Base-by-base conservation (phyloP, 2,113 vertebrate genomes). In the Hydrolagus affinis region DNA sequence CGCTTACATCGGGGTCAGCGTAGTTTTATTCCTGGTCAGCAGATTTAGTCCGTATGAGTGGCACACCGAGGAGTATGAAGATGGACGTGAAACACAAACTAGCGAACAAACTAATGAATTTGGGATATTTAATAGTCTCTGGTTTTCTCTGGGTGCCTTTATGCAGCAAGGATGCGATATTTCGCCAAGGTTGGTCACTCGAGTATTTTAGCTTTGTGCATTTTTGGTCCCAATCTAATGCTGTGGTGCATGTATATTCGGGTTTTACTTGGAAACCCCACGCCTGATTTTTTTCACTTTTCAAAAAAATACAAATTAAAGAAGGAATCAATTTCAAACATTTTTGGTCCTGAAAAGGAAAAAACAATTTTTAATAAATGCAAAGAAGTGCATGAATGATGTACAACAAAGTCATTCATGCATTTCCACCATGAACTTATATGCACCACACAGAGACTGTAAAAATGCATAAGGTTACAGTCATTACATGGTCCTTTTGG, bases 51-150 rank as follows among this genome's bases (percentile, higher is more conserved):
- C 98, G 10, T 99, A 99, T 32, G 98, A 99, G 91, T 99, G 97
- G 97, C 97, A 99, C 94, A 99, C 97, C 70, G 98, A 98, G 92
- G 98, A 99, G 87, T 99, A 98, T 88, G 98, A 99, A 93, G 98
- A 99, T 74, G 97, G 97, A 86, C 91, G 94, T 94, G 97, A 98
- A 94, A 97, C 96, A 85, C 98, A 98, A 95, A 98, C 95, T 95
- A 98, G 96, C 88, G 97, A 98, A 92, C 98, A 97, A 87, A 97
- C 97, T 90, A 99, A 99, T 90, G 98, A 99, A 93, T 99, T 99
- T 95, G 97, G 98, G 93, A 99, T 99, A 94, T 99, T 99, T 95
- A 99, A 99, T 96, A 99, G 98, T 92, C 95, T 99, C 90, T 99
- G 97, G 97, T 97, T 97, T 91, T 97, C 96, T 86, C 94, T 97